These are phyloP conservation scores for Chiloscyllium plagiosum DNA, from an alignment of 2,113 vertebrate species.

Conservation along the genomic window DNA sequence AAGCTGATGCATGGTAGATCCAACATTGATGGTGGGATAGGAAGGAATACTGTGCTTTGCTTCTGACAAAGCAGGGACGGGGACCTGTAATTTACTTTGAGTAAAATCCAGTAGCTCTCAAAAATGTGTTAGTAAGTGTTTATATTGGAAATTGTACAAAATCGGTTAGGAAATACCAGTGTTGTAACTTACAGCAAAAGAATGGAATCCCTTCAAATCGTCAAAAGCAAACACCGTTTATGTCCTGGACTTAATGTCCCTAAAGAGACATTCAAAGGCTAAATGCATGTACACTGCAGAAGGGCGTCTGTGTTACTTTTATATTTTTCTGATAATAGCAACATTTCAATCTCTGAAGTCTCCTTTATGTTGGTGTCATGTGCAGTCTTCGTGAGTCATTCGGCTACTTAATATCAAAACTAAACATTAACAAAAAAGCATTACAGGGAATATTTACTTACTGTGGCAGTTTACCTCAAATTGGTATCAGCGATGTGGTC, in stretches of 20 bases:
- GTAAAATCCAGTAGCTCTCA: neutral
- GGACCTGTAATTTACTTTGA: neutral
- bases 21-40: neutral
- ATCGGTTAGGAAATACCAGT: neutral
- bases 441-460: neutral
- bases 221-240: neutral
- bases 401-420: neutral
- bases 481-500: neutral
- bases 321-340: neutral
- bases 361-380: neutral
- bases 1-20: neutral
- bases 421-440: neutral
- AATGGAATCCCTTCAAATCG: neutral
- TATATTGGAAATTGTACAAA: no score
- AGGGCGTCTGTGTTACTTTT: neutral
- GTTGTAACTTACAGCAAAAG: neutral
- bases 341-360: neutral
- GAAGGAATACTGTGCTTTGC: neutral
- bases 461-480: neutral
- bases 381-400: neutral
- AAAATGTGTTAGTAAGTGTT: neutral
- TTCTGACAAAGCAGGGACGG: neutral
- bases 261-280: neutral
- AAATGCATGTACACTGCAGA: neutral
- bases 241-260: neutral